These are phyloP conservation scores for Stratiomys singularior DNA, from an alignment of 2,888 invertebrate genomes.

Conservation along the genomic window DNA sequence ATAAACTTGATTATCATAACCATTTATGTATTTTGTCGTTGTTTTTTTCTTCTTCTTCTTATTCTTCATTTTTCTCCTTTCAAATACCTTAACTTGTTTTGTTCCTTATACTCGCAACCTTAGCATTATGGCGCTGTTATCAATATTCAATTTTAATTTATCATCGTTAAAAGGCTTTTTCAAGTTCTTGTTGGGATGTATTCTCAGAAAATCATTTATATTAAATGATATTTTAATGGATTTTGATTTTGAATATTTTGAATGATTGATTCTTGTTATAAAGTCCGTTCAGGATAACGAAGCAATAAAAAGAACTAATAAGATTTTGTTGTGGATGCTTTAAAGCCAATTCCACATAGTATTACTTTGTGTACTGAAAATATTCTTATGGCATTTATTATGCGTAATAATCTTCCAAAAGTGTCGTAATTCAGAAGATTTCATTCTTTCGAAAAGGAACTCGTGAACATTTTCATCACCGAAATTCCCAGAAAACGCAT, in stretches of 20 bases:
- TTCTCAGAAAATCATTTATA: neutral
- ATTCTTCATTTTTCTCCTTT: neutral
- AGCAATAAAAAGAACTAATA: too few relatives aligned
- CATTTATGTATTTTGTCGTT: neutral
- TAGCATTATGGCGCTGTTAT: neutral
- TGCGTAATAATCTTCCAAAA: too few relatives aligned
- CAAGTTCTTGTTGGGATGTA: neutral
- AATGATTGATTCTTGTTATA: neutral
- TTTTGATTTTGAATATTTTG: neutral
- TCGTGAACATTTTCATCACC: too few relatives aligned
- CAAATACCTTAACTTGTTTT: neutral
- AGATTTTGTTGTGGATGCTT: too few relatives aligned
- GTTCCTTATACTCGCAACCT: neutral
- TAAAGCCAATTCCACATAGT: too few relatives aligned
- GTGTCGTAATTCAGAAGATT: too few relatives aligned
- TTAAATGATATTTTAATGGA: neutral
- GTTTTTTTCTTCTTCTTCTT: too few relatives aligned
- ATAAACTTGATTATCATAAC: slow-evolving; percentile 25
- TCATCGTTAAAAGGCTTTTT: neutral
- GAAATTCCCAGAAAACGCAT: too few relatives aligned
- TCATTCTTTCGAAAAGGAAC: too few relatives aligned
- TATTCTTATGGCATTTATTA: too few relatives aligned
- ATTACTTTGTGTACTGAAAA: too few relatives aligned
- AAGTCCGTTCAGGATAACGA: too few relatives aligned
- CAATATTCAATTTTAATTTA: slow-evolving; percentile 8